A percentile compares a stretch with the other conserved stretches of the same genome.
These are phyloP conservation scores for Ptilonorhynchus violaceus DNA, from an alignment of 2,113 vertebrate genomes.

Conservation along the genomic window DNA sequence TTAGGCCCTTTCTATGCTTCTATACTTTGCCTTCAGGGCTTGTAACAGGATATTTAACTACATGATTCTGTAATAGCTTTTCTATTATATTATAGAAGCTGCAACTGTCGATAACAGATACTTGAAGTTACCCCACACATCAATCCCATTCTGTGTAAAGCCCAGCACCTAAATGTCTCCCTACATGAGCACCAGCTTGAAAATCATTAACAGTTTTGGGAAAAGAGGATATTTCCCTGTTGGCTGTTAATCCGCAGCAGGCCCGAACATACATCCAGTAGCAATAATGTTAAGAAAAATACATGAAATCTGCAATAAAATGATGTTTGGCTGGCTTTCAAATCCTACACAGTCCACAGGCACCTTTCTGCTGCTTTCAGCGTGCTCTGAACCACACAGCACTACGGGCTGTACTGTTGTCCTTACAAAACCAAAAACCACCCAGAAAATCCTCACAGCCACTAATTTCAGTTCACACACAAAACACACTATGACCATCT, in stretches of 20 bases:
- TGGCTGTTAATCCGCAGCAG: not conserved
- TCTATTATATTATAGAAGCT: not conserved
- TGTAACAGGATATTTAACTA: not conserved
- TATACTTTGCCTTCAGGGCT: not conserved
- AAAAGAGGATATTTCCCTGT: not conserved
- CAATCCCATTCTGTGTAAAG: not conserved
- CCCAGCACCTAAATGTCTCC: not conserved
- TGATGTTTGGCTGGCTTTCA: not conserved
- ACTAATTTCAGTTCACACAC: not conserved
- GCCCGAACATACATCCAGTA: not conserved
- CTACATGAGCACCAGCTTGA: not conserved
- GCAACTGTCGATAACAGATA: not conserved
- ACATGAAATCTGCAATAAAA: not conserved
- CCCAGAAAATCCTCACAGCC: not conserved
- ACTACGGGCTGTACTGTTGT: rapidly evolving
- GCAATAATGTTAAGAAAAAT: not conserved
- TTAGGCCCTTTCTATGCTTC: not conserved
- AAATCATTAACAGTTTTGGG: not conserved
- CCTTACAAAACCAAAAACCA: not conserved
- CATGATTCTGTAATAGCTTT: not conserved
- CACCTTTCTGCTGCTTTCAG: not conserved
- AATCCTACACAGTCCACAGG: not conserved
- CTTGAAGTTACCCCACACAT: not conserved
- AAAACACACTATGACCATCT: rapidly evolving
- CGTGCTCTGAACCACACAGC: not conserved